These are phyloP conservation scores for Horisme vitalbata DNA, from an alignment of 2,888 invertebrate genomes.

Conservation along the genomic window DNA sequence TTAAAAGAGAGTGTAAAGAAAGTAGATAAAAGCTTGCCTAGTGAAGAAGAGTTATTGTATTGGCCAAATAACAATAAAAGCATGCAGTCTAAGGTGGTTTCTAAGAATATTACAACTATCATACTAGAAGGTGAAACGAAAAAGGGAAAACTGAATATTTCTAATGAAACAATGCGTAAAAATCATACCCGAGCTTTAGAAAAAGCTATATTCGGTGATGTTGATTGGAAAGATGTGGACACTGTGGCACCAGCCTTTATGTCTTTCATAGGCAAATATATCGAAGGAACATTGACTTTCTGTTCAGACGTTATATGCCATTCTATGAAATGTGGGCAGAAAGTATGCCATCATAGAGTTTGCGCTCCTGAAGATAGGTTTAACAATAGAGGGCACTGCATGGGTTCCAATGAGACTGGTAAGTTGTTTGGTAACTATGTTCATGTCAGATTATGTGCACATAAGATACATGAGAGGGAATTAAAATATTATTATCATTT, in stretches of 20 bases:
- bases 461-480: background rate
- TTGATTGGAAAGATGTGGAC: conserved; percentile 70
- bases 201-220: conserved; percentile 68
- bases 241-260: conserved; percentile 67
- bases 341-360: conserved; percentile 62
- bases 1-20: conserved; percentile 40
- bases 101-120: conserved; percentile 60
- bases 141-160: conserved; percentile 62
- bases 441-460: background rate
- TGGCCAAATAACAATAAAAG: conserved; percentile 55
- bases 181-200: conserved; percentile 61
- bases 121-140: conserved; percentile 64
- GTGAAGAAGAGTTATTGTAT: conserved; percentile 58
- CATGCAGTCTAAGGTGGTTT: conserved; percentile 17
- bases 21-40: conserved; percentile 45
- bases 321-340: conserved; percentile 70
- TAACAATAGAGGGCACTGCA: conserved; percentile 69
- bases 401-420: conserved; percentile 64
- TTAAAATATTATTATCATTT: too few species aligned
- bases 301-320: conserved; percentile 67
- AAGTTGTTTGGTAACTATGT: conserved; percentile 19
- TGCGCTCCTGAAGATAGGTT: conserved; percentile 59
- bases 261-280: conserved; percentile 73
- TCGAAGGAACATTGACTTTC: conserved; percentile 67
- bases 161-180: conserved; percentile 51